Percentiles rank a stretch among this genome's conserved stretches.
Conservation (phyloP, 2,888 invertebrate genomes). For the Heliconius erato region DNA sequence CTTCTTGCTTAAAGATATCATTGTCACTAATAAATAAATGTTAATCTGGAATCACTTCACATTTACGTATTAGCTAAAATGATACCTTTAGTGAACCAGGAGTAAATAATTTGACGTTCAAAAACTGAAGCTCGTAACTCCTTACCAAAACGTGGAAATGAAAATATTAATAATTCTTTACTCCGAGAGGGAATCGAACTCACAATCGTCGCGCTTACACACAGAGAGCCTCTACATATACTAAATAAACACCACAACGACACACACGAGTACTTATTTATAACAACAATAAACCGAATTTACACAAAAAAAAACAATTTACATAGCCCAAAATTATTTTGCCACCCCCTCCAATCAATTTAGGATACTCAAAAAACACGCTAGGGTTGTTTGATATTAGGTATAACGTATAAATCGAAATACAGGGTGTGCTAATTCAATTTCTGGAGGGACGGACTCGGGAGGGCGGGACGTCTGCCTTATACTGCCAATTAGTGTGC, state of each 20-base stretch:
- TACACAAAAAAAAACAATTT: background rate
- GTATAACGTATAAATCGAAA: slow-evolving; percentile 81
- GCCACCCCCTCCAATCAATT: slow-evolving; percentile 13
- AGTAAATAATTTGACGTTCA: too few relatives aligned
- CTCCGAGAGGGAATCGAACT: too few relatives aligned
- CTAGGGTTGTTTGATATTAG: slow-evolving; percentile 61
- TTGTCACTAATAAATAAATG: too few relatives aligned
- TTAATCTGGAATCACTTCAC: too few relatives aligned
- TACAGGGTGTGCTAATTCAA: slow-evolving; percentile 76
- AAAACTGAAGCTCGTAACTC: too few relatives aligned
- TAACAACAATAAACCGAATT: background rate
- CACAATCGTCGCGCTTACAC: too few relatives aligned
- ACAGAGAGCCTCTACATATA: too few relatives aligned
- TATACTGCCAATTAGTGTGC: slow-evolving; percentile 56
- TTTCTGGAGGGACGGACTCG: slow-evolving; percentile 73
- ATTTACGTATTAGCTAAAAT: too few relatives aligned
- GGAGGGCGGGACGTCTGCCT: slow-evolving; percentile 63
- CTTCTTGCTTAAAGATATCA: too few relatives aligned
- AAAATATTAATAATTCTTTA: too few relatives aligned
- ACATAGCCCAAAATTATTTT: background rate
- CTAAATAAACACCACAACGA: background rate
- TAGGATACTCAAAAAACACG: slow-evolving; percentile 10
- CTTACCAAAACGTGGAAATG: too few relatives aligned
- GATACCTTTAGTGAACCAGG: too few relatives aligned
- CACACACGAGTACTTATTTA: background rate